These are phyloP conservation scores for Hydractinia symbiolongicarpus DNA, from an alignment of 30 jellyfish, hydroid and myxozoan genomes.

Conservation along the genomic window DNA sequence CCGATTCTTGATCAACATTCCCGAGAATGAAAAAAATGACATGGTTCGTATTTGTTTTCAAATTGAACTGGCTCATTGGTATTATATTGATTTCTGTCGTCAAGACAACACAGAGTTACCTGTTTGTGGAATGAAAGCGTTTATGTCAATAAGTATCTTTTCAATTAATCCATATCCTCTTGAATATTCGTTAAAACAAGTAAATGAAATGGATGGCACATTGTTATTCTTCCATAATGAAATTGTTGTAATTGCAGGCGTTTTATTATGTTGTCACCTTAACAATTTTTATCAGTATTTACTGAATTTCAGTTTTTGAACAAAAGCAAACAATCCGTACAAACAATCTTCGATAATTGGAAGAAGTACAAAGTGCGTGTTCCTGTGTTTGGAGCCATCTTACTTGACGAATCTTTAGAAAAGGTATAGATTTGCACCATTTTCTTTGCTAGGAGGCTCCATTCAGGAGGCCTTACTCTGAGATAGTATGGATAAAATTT, in stretches of 20 bases:
- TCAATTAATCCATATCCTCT: not conserved
- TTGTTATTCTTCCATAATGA: not conserved
- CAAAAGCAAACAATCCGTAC: constrained; percentile 37
- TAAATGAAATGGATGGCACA: not conserved
- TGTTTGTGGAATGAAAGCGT: constrained; percentile 67
- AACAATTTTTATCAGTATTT: constrained; percentile 31
- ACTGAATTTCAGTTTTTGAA: constrained; percentile 65
- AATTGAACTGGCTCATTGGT: constrained; percentile 98
- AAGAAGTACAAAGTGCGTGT: constrained; percentile 79
- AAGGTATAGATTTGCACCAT: constrained; percentile 36
- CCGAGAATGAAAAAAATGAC: constrained; percentile 75
- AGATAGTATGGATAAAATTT: not conserved
- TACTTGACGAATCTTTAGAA: constrained; percentile 63
- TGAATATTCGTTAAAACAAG: not conserved
- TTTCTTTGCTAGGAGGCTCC: no score
- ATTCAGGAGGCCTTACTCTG: not conserved
- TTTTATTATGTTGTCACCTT: not conserved
- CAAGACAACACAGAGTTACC: constrained; percentile 83
- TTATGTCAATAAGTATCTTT: constrained; percentile 82
- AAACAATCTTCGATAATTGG: constrained; percentile 68
- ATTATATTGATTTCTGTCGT: constrained; percentile 82
- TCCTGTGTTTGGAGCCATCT: constrained; percentile 94
- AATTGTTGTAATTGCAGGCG: no score
- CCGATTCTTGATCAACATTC: constrained; percentile 89
- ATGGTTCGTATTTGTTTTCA: constrained; percentile 88